Percentiles rank a stretch among this genome's conserved stretches.
These are phyloP conservation scores for Pseudois nayaur DNA, from an alignment of 2,113 vertebrate species.

Conservation along the genomic window DNA sequence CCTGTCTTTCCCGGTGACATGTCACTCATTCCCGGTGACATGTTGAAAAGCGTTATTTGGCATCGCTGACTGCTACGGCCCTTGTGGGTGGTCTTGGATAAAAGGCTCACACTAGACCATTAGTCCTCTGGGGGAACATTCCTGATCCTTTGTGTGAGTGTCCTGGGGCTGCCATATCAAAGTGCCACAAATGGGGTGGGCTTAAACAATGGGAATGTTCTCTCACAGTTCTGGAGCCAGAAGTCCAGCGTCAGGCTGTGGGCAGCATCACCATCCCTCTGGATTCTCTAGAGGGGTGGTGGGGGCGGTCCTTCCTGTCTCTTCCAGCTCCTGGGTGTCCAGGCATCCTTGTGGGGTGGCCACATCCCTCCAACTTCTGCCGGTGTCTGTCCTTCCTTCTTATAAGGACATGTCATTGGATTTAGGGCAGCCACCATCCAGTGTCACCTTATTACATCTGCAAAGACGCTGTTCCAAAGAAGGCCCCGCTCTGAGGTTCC, in stretches of 20 bases:
- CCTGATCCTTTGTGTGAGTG: not conserved
- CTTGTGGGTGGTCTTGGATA: no score
- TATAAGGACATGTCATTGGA: not conserved
- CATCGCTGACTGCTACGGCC: not conserved
- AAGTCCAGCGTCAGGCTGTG: not conserved
- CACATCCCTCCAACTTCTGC: not conserved
- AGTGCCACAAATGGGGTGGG: accelerated
- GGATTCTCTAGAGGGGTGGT: not conserved
- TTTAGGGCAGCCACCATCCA: not conserved
- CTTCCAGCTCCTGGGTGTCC: not conserved
- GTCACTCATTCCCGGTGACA: no score
- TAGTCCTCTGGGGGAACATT: not conserved
- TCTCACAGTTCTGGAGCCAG: not conserved
- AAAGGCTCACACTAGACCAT: not conserved
- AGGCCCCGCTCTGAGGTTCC: not conserved
- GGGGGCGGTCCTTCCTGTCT: not conserved
- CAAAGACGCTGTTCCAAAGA: not conserved
- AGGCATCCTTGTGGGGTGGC: not conserved
- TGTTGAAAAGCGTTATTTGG: not conserved
- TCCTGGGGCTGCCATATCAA: not conserved
- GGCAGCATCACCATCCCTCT: not conserved
- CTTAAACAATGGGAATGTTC: not conserved
- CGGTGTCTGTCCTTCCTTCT: not conserved
- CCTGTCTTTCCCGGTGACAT: no score
- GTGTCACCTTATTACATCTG: not conserved